These are phyloP conservation scores for Galleria mellonella DNA, from an alignment of 1,140 invertebrate genomes.

Conservation along the genomic window DNA sequence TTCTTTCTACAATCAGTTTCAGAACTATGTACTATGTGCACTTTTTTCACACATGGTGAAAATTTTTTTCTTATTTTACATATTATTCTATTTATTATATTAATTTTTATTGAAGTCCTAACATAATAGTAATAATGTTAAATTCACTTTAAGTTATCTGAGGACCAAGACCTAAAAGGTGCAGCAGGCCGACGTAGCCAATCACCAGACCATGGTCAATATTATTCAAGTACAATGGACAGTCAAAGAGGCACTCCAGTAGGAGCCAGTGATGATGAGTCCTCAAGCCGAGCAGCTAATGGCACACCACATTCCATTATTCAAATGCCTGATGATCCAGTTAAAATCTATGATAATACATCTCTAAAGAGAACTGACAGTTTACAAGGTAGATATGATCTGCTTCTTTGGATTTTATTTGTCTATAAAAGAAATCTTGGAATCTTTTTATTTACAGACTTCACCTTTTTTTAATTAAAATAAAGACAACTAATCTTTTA, in stretches of 20 bases:
- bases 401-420: too few relatives aligned
- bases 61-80: too few relatives aligned
- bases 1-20: too few relatives aligned
- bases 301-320: conserved; percentile 82
- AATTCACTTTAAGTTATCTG: conserved; percentile 35
- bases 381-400: conserved; percentile 44
- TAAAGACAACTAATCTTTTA: too few relatives aligned
- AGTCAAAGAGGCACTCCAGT: conserved; percentile 59
- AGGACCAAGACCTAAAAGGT: conserved; percentile 67
- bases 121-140: too few relatives aligned
- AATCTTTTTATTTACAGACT: too few relatives aligned
- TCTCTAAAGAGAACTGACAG: conserved; percentile 54
- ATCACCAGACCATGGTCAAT: conserved; percentile 47
- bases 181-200: conserved; percentile 49
- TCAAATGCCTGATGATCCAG: conserved; percentile 77
- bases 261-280: conserved; percentile 73
- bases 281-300: conserved; percentile 38
- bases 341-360: conserved; percentile 54
- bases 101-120: too few relatives aligned
- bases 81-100: too few relatives aligned
- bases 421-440: too few relatives aligned
- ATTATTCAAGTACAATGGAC: conserved; percentile 39
- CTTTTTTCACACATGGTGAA: too few relatives aligned
- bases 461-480: too few relatives aligned
- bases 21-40: too few relatives aligned